Evolutionary conservation across 2,888 invertebrate genomes (phyloP).

Genomic region (Pherbina coryleti): DNA sequence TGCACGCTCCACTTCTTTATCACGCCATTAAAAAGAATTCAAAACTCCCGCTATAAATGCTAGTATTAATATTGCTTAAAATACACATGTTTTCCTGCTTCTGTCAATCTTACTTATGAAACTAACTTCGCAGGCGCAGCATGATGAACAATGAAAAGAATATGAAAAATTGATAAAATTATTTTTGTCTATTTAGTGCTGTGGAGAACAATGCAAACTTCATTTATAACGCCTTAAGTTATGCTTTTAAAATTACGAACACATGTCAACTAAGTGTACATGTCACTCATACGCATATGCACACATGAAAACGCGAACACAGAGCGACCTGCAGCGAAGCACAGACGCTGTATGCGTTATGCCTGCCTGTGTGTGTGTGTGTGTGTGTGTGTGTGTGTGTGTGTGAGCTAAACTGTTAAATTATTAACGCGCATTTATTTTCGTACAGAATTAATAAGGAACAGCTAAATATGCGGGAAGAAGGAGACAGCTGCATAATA

Average conservation of each 20-base stretch:
- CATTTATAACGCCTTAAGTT: constrained; percentile 27
- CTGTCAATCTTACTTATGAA: no score
- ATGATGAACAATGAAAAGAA: background rate
- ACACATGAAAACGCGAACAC: background rate
- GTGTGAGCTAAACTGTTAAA: constrained; percentile 42
- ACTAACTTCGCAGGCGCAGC: no score
- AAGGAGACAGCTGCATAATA: background rate
- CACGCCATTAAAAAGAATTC: no score
- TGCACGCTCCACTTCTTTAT: no score
- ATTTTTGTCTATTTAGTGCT: background rate
- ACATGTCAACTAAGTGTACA: constrained; percentile 25
- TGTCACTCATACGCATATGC: constrained; percentile 4
- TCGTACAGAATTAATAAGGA: constrained; percentile 43
- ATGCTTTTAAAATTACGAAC: constrained; percentile 30
- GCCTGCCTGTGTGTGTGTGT: background rate
- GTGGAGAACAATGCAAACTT: background rate
- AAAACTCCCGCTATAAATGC: no score
- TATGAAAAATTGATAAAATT: background rate
- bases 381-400: background rate
- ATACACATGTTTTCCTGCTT: no score
- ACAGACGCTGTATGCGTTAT: background rate
- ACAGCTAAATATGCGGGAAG: background rate
- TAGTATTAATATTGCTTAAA: no score
- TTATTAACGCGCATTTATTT: constrained; percentile 42
- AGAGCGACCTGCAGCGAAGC: background rate